Evolutionary conservation across 2,888 invertebrate genomes (phyloP).

Genomic region (Mythimna vitellina): DNA sequence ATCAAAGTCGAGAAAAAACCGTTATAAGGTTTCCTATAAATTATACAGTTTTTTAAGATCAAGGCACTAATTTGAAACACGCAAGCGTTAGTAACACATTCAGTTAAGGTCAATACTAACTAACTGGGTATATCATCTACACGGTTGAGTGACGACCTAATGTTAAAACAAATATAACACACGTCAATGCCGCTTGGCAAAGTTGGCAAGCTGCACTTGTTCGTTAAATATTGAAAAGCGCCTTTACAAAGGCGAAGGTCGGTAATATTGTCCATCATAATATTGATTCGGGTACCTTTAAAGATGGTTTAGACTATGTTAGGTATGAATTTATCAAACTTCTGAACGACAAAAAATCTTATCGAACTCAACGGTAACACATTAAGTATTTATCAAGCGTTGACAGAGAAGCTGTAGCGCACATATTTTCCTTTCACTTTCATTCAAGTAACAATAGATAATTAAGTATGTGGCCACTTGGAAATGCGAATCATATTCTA

Average conservation of each 20-base stretch:
- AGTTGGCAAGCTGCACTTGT: conserved; percentile 65
- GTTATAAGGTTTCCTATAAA: conserved; percentile 57
- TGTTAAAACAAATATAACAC: conserved; percentile 64
- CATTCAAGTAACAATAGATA: conserved; percentile 59
- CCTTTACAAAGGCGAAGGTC: conserved; percentile 46
- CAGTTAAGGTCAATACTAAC: conserved; percentile 58
- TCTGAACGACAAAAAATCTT: background rate
- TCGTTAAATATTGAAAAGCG: conserved; percentile 59
- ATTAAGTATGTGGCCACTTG: conserved; percentile 44
- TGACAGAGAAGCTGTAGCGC: conserved; percentile 5
- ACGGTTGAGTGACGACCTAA: conserved; percentile 54
- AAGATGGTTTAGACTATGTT: background rate
- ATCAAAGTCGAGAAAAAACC: conserved; percentile 29
- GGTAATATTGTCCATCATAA: conserved; percentile 27
- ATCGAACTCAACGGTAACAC: background rate
- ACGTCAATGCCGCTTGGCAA: conserved; percentile 67
- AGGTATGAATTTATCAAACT: background rate
- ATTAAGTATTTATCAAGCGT: background rate
- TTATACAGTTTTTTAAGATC: conserved; percentile 60
- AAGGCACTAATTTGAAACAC: conserved; percentile 63
- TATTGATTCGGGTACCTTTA: conserved; percentile 17
- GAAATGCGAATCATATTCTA: conserved; percentile 69
- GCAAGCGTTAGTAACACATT: conserved; percentile 48
- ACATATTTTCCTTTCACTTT: conserved; percentile 49
- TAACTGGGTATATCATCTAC: conserved; percentile 32